Percentiles rank a stretch among this genome's conserved stretches.
These are phyloP conservation scores for Philereme vetulata DNA, from an alignment of 2,888 invertebrate species.

Conservation along the genomic window DNA sequence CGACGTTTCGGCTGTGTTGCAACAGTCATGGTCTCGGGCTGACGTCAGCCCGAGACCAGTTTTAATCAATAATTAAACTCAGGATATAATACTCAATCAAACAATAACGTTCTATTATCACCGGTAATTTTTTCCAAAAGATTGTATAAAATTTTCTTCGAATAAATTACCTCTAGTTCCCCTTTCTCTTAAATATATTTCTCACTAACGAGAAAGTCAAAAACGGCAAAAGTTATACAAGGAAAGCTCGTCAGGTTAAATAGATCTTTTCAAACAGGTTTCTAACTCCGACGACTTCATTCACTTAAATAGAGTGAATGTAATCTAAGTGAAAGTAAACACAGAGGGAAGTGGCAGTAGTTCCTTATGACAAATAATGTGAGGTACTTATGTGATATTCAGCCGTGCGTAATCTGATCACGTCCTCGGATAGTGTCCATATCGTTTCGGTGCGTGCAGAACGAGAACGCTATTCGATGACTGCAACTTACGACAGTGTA, in stretches of 20 bases:
- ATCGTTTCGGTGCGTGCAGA: conserved; percentile 23
- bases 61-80: too few species aligned
- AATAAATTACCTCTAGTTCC: conserved; percentile 8
- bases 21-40: too few species aligned
- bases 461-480: conserved; percentile 13
- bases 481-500: conserved; percentile 20
- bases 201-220: conserved; percentile 33
- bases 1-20: too few species aligned
- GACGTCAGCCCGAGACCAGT: too few species aligned
- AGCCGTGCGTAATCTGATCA: conserved; percentile 22
- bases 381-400: conserved; percentile 18
- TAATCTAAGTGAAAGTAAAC: conserved; percentile 16
- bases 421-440: conserved; percentile 28
- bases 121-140: neutral
- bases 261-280: conserved; percentile 31
- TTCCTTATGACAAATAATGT: conserved; percentile 15
- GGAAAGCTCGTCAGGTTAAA: conserved; percentile 38
- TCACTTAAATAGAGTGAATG: conserved; percentile 22
- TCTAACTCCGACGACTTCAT: conserved; percentile 26
- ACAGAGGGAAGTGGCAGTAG: conserved; percentile 1
- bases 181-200: conserved; percentile 32
- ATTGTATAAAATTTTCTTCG: neutral
- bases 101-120: conserved; percentile 5
- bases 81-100: conserved; percentile 4
- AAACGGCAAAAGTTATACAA: conserved; percentile 39